Evolutionary conservation across 2,113 vertebrate genomes (phyloP).

Genomic region (Mustela lutreola): DNA sequence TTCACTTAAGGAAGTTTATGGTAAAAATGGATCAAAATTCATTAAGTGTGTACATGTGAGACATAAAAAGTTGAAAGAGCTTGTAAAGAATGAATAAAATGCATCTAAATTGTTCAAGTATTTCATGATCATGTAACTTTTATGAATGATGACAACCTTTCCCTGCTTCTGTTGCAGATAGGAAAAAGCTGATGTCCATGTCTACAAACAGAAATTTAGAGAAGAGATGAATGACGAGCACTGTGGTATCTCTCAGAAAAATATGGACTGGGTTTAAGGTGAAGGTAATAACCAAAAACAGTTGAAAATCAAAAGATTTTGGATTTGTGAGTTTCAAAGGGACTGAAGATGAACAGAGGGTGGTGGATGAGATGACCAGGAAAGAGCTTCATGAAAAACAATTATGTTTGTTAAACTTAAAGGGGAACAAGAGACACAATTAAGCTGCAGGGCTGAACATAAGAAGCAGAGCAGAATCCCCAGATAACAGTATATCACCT

Average conservation of each 20-base stretch:
- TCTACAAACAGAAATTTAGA: constrained; percentile 87
- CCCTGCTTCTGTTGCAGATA: constrained; percentile 89
- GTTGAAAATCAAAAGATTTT: constrained; percentile 94
- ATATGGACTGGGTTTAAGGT: constrained; percentile 93
- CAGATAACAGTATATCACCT: constrained; percentile 94
- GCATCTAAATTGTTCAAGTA: constrained; percentile 95
- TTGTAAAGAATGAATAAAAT: constrained; percentile 97
- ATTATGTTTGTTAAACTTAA: constrained; percentile 93
- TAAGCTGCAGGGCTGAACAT: constrained; percentile 94
- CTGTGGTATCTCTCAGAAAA: constrained; percentile 92
- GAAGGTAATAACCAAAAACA: constrained; percentile 93
- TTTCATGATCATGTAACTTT: constrained; percentile 95
- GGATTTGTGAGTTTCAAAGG: constrained; percentile 95
- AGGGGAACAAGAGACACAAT: constrained; percentile 93
- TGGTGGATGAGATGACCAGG: constrained; percentile 94
- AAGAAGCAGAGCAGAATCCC: constrained; percentile 96
- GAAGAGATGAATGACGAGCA: constrained; percentile 93
- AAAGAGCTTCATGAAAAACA: constrained; percentile 93
- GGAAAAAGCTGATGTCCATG: constrained; percentile 94
- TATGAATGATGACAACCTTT: constrained; percentile 92
- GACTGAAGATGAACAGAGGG: constrained; percentile 94
- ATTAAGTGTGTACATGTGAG: constrained; percentile 95
- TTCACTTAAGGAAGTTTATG: constrained; percentile 95
- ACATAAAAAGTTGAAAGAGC: constrained; percentile 94
- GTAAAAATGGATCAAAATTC: constrained; percentile 95